Conservation (phyloP, 2,888 invertebrate genomes). For the Lithophane socia region DNA sequence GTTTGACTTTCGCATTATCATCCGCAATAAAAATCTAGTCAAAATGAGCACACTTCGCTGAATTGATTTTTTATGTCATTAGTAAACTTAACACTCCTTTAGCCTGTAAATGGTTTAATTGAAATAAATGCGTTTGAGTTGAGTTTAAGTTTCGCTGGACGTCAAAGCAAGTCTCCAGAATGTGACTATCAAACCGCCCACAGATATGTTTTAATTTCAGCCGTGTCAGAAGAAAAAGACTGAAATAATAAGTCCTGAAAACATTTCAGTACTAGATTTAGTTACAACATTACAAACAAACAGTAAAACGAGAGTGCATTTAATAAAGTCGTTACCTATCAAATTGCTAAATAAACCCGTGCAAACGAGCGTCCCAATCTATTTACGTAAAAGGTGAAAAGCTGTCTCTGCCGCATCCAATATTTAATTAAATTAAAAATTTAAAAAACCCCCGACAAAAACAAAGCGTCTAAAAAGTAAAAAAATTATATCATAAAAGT, state of each 20-base stretch:
- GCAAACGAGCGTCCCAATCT: constrained; percentile 41
- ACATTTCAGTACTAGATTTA: neutral
- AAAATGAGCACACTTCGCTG: neutral
- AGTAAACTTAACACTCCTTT: neutral
- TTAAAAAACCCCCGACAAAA: no score
- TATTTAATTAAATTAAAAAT: no score
- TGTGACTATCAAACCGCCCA: no score
- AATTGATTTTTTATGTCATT: neutral
- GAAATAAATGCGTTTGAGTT: no score
- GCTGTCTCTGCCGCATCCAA: constrained; percentile 60
- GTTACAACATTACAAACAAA: neutral
- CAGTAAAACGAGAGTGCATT: constrained; percentile 43
- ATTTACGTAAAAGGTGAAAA: constrained; percentile 61
- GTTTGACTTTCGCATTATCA: neutral
- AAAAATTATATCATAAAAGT: no score
- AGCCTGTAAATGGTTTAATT: no score
- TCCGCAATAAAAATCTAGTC: neutral
- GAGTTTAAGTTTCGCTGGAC: no score
- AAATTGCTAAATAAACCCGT: constrained; percentile 52
- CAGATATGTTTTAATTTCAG: neutral
- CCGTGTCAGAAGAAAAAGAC: no score
- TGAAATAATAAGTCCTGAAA: neutral
- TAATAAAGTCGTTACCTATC: constrained; percentile 60
- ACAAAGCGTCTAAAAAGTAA: no score
- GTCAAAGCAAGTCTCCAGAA: neutral